Evolutionary conservation across 2,888 invertebrate genomes (phyloP), one percentile per base, ranked within the genome.

Genomic region (Microplitis manilae): DNA sequence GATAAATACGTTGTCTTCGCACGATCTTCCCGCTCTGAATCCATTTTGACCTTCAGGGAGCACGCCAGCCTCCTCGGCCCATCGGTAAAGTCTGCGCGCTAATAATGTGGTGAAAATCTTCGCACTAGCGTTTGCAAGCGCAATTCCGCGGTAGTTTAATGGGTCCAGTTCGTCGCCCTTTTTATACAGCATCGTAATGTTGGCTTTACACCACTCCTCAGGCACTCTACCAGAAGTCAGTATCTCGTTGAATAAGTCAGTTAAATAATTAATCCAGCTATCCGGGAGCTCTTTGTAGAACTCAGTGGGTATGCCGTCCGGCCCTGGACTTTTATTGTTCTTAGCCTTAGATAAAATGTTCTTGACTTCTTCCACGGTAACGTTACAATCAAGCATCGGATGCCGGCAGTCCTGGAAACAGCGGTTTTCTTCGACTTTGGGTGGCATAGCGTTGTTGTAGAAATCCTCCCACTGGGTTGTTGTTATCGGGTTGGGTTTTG

Each of bases 61-160:
- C 20, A 78, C 77, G 0, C 77, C 62, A 9, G 71, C 60, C 1
- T 68, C 15, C 15, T 81, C 78, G 7, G 60, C 50, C 81, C 82
- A 84, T 0, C 4, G 15, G 1, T 61, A 62, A 2, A 84, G 67
- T 40, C 85, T 68, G 6, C 68, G 64, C 5, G 81, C 76, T 15
- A 85, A 7, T 0, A 84, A 59, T 0, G 76, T 38, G 1, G 84
- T 84, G 40, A 82, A 81, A 7, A 83, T 70, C 76, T 84, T 84
- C 1, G 78, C 40, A 7, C 74, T 50, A n/a, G 77, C 74, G 41
- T 81, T 81, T 6, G 78, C 61, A 7, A 82, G 70, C 30, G 79
- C 79, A 6, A 82, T 82, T 9, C 81, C 81, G n/a, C 80, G 69
- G 62, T 82, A 82, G 75, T 82, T 82, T 64, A 77, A 75, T 8